Conservation (phyloP, 2,888 invertebrate genomes). For the Pristionchus maxplancki region DNA sequence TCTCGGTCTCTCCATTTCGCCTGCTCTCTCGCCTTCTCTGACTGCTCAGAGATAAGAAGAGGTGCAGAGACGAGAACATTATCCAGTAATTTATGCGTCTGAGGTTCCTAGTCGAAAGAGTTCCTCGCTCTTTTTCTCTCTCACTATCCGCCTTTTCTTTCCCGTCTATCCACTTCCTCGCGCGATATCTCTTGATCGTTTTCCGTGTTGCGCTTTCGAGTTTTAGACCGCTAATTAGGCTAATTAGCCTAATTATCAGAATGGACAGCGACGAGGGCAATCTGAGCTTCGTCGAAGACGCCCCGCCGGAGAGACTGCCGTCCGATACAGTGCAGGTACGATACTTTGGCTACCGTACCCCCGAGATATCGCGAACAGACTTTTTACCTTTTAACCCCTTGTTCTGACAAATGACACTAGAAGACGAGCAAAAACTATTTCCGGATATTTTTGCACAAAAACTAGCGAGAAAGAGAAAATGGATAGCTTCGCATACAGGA, state of each 20-base stretch:
- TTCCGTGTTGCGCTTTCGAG: no score
- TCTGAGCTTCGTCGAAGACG: background rate
- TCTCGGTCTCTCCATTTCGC: background rate
- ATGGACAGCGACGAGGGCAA: background rate
- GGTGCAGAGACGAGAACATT: background rate
- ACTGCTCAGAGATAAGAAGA: background rate
- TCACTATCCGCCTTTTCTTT: background rate
- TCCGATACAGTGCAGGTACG: background rate
- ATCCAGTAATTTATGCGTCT: background rate
- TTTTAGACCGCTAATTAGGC: no score
- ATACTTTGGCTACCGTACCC: background rate
- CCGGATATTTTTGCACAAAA: no score
- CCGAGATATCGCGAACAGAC: no score
- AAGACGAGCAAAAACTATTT: no score
- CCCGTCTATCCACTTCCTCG: no score
- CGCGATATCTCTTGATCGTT: no score
- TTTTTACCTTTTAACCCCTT: no score
- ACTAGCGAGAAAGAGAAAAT: no score
- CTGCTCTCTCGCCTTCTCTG: background rate
- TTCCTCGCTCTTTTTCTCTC: conserved; percentile 20
- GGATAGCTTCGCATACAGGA: no score
- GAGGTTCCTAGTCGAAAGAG: background rate
- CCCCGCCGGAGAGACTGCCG: background rate
- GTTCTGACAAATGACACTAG: no score
- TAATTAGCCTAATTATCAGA: background rate